Evolutionary conservation across 92 coral and sea anemone species (phyloP).

Genomic region (Siderastrea radians): DNA sequence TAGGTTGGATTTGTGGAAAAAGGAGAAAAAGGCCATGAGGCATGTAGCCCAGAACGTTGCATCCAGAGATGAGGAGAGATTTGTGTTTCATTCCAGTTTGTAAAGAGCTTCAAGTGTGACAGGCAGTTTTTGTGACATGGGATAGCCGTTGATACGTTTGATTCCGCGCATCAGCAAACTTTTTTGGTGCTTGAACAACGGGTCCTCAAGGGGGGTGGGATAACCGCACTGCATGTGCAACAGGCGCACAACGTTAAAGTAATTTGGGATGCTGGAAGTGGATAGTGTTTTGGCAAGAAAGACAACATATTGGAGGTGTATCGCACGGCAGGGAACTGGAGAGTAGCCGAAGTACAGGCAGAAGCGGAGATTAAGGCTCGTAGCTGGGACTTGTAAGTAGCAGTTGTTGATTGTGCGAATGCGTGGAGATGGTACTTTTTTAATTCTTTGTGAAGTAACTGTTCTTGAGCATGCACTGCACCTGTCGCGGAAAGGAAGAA

Average conservation of each 20-base stretch:
- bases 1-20: too few species aligned
- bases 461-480: too few species aligned
- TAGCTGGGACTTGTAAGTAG: conserved; percentile 36
- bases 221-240: conserved; percentile 35
- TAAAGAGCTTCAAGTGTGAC: too few species aligned
- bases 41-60: too few species aligned
- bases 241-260: conserved; percentile 44
- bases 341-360: conserved; percentile 40
- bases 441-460: neutral
- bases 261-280: conserved; percentile 25
- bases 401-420: conserved; percentile 21
- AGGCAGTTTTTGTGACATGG: too few species aligned
- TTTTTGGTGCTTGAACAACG: too few species aligned
- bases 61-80: too few species aligned
- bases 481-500: neutral
- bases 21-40: too few species aligned
- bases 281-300: conserved; percentile 54
- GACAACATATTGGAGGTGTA: conserved; percentile 37
- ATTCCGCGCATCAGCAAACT: too few species aligned
- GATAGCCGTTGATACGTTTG: too few species aligned
- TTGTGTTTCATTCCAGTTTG: too few species aligned
- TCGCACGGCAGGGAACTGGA: conserved; percentile 9
- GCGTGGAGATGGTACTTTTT: neutral
- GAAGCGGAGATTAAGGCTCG: conserved; percentile 47
- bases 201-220: too few species aligned